These are phyloP conservation scores for Cryptoprocta ferox DNA, from an alignment of 2,797 vertebrate genomes.

Conservation along the genomic window DNA sequence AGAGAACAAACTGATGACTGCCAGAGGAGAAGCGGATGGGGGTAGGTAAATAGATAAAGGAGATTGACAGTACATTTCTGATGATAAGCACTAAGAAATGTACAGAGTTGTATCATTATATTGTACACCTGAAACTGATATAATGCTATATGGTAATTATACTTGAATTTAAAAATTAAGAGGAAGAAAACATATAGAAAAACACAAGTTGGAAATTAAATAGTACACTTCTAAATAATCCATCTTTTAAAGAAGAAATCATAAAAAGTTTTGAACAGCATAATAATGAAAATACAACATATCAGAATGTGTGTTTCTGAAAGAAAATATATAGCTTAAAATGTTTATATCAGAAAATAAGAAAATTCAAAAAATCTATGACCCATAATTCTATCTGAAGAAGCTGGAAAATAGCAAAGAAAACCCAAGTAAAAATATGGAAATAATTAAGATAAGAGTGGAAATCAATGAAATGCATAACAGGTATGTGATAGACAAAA, in stretches of 20 bases:
- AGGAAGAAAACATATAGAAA: background rate
- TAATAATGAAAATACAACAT: background rate
- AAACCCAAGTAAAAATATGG: background rate
- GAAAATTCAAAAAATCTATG: background rate
- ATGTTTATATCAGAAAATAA: background rate
- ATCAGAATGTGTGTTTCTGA: background rate
- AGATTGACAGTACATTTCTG: background rate
- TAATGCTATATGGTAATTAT: background rate
- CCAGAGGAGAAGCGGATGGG: background rate
- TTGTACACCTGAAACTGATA: background rate
- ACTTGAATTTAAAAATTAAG: background rate
- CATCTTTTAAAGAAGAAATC: background rate
- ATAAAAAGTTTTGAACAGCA: background rate
- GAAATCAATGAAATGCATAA: background rate
- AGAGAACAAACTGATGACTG: background rate
- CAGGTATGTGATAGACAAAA: background rate
- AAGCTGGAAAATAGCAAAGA: background rate
- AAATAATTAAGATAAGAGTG: background rate
- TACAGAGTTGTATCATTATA: background rate
- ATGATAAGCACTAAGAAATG: background rate
- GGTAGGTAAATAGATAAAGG: background rate
- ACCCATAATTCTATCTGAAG: background rate
- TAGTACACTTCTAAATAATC: background rate
- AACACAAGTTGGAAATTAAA: background rate
- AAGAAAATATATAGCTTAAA: background rate